These are phyloP conservation scores for Epizoanthus rinbou DNA, from an alignment of 92 coral and sea anemone genomes.

Conservation along the genomic window DNA sequence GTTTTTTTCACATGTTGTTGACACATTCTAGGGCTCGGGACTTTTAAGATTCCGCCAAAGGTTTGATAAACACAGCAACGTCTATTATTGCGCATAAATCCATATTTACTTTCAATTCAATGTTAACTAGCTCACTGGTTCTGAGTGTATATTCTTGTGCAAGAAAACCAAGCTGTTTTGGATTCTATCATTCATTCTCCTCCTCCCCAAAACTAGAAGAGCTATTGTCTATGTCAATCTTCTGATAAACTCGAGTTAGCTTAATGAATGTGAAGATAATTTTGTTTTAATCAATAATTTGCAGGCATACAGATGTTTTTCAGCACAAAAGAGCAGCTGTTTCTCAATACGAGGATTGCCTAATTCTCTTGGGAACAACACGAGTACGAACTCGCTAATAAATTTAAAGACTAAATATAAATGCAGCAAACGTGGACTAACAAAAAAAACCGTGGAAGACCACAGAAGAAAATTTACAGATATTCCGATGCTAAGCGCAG, in stretches of 20 bases:
- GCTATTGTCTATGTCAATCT: slow-evolving; percentile 29
- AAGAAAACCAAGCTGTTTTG: neutral
- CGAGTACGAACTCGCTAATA: neutral
- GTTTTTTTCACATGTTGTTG: neutral
- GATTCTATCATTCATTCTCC: slow-evolving; percentile 8
- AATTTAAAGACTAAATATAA: neutral
- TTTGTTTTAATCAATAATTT: slow-evolving; percentile 29
- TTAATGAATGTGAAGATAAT: slow-evolving; percentile 41
- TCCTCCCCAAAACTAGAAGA: slow-evolving; percentile 24
- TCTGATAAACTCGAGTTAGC: slow-evolving; percentile 42
- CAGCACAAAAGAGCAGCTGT: slow-evolving; percentile 34
- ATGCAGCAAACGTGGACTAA: neutral
- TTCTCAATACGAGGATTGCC: neutral
- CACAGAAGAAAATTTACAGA: neutral
- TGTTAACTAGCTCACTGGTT: neutral
- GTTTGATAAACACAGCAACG: neutral
- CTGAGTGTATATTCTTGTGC: neutral
- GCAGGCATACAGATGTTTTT: slow-evolving; percentile 42
- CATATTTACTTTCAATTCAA: slow-evolving; percentile 22
- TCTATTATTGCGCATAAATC: neutral
- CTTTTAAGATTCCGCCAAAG: neutral
- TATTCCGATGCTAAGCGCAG: neutral
- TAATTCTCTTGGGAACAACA: slow-evolving; percentile 35
- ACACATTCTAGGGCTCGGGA: neutral
- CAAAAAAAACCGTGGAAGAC: too few species aligned